Percentiles rank a stretch among this genome's conserved stretches.
Evolutionary conservation across 2,888 invertebrate species (phyloP).

Genomic region (Cremastinae sp.): DNA sequence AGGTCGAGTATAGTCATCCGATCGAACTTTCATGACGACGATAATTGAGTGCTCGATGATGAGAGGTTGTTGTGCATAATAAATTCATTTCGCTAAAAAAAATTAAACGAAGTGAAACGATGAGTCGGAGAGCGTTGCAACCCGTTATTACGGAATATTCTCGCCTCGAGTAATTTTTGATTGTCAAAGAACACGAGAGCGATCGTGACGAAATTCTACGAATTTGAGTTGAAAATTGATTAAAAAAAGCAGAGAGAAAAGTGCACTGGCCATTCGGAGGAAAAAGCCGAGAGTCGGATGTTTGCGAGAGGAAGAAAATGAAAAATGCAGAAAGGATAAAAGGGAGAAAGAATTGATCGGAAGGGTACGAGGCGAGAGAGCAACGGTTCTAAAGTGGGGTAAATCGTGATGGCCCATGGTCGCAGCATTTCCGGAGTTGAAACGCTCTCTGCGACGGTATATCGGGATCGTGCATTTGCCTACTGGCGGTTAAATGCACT

Average conservation of each 20-base stretch:
- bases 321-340: neutral
- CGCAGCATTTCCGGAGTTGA: constrained; percentile 59
- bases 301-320: constrained; percentile 4
- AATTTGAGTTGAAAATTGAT: too few relatives aligned
- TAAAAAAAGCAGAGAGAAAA: constrained; percentile 13
- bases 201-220: too few relatives aligned
- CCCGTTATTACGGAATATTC: constrained; percentile 28
- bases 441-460: too few relatives aligned
- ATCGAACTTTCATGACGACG: constrained; percentile 55
- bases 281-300: constrained; percentile 30
- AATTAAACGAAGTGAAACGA: too few relatives aligned
- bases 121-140: constrained; percentile 33
- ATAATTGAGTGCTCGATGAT: constrained; percentile 39
- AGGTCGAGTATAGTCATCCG: constrained; percentile 13
- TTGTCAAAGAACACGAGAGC: too few relatives aligned
- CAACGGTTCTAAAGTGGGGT: constrained; percentile 46
- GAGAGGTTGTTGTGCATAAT: constrained; percentile 49
- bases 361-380: constrained; percentile 37
- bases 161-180: constrained; percentile 37
- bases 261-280: too few relatives aligned
- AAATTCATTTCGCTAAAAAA: constrained; percentile 49
- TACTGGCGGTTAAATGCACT: too few relatives aligned
- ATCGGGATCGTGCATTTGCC: too few relatives aligned
- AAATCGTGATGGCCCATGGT: constrained; percentile 45
- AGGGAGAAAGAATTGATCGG: constrained; percentile 33